Evolutionary conservation across 1,140 invertebrate species (phyloP), one percentile per base, ranked within the genome.

Genomic region (Bombus picipes): DNA sequence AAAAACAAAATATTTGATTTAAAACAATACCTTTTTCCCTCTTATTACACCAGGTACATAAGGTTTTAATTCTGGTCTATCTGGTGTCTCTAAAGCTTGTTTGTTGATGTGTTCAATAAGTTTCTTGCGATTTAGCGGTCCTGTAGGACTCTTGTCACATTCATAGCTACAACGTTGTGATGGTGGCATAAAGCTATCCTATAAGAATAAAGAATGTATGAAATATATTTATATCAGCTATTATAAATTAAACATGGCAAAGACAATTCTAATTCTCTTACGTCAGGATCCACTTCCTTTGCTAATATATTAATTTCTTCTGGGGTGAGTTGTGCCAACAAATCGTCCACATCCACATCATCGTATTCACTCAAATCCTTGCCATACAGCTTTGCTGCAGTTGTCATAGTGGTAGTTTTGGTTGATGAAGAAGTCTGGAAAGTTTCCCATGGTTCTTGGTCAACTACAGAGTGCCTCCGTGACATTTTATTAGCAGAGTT

Each of bases 241-340:
- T 39, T 39, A 70, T 9, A 6, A 28, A 3, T 4, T 1, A 13
- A 47, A 39, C 1, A 43, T 8, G 6, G 8, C 15, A 75, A 57
- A 4, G 28, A 53, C 13, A n/a, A 57, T 47, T 80, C n/a, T n/a
- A 25, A 73, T n/a, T 79, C n/a, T 93, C 98, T 98, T 96, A 99
- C 99, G 97, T 99, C 99, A 90, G 99, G 99, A 96, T 99, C 99
- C 86, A 99, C 99, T 97, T 99, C 99, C 96, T 98, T 99, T 91
- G 99, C 99, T 85, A 99, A 96, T 95, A 99, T 98, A 91, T 99
- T 99, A 75, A 99, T 97, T 96, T 99, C 99, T 94, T 99, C 99
- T 28, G 97, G 97, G 81, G 99, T 98, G 72, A 99, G 96, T 93
- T 99, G 98, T 65, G 98, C 96, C 88, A 99, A 96, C n/a, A 99